Evolutionary conservation across 2,113 vertebrate species (phyloP).

Genomic region (Nibea coibor): DNA sequence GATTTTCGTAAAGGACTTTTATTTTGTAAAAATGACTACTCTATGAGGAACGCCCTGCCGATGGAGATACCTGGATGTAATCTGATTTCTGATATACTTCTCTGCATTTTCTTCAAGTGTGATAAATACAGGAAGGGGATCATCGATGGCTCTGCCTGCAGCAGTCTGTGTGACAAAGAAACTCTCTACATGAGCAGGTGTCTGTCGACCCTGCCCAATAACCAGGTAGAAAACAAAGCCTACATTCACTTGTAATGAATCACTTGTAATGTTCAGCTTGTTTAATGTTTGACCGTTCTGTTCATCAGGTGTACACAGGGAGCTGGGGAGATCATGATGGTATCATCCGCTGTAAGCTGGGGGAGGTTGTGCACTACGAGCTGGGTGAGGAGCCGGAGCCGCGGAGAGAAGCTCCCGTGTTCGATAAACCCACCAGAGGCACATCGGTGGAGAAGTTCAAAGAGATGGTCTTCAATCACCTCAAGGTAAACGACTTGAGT

Average conservation of each 20-base stretch:
- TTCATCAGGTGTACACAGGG: slow-evolving; percentile 91
- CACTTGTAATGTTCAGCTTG: no score
- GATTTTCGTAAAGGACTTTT: background rate
- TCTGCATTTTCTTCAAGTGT: slow-evolving; percentile 84
- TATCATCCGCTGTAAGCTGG: slow-evolving; percentile 94
- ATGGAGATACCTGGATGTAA: background rate
- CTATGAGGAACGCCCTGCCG: background rate
- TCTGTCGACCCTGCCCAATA: slow-evolving; percentile 91
- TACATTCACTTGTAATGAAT: background rate
- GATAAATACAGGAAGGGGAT: slow-evolving; percentile 96
- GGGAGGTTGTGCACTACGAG: slow-evolving; percentile 89
- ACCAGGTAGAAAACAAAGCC: slow-evolving; percentile 86
- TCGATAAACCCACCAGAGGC: slow-evolving; percentile 96
- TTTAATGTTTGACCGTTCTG: background rate
- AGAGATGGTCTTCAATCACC: slow-evolving; percentile 95
- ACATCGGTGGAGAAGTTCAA: slow-evolving; percentile 98
- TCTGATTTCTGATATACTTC: background rate
- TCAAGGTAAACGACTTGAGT: slow-evolving; percentile 86
- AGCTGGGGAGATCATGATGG: slow-evolving; percentile 95
- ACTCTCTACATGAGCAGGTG: slow-evolving; percentile 96
- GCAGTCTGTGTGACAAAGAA: slow-evolving; percentile 94
- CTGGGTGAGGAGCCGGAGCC: slow-evolving; percentile 93
- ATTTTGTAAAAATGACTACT: background rate
- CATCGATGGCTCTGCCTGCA: slow-evolving; percentile 97
- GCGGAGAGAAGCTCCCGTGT: slow-evolving; percentile 89